Percentiles rank a stretch among this genome's conserved stretches.
phyloP scores from a whole-genome alignment of 53 echinoderm and acorn worm genomes.

The Paracentrotus lividus region DNA sequence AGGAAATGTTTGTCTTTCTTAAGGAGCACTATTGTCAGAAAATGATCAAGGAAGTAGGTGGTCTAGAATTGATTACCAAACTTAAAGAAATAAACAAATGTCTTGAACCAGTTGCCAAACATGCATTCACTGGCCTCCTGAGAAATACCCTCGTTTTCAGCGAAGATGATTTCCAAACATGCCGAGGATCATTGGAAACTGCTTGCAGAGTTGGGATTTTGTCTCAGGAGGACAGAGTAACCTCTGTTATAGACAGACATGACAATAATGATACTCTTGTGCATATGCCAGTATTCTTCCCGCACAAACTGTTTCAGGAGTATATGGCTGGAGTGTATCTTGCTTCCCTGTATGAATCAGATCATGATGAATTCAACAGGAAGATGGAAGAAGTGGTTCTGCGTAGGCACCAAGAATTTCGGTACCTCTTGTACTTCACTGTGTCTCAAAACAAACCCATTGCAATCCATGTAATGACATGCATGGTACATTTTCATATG shows the following conservation, averaged over 20 bases:
- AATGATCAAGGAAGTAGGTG: not conserved
- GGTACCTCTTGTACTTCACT: constrained; percentile 23
- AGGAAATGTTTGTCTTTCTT: not conserved
- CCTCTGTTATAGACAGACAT: too few relatives aligned
- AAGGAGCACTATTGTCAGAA: not conserved
- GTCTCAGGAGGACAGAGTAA: not conserved
- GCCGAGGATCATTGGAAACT: not conserved
- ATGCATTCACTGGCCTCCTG: not conserved
- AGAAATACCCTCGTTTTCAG: not conserved
- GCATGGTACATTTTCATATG: not conserved
- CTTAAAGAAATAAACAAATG: not conserved
- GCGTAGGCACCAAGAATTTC: not conserved
- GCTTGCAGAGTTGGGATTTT: constrained; percentile 13
- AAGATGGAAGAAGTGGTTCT: not conserved
- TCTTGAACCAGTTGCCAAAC: not conserved
- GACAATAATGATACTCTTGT: too few relatives aligned
- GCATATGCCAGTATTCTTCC: not conserved
- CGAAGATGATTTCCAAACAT: not conserved
- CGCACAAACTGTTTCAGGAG: too few relatives aligned
- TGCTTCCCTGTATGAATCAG: constrained; percentile 46
- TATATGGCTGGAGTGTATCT: constrained; percentile 42
- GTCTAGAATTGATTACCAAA: too few relatives aligned
- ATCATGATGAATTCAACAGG: not conserved
- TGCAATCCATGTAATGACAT: too few relatives aligned
- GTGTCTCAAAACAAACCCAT: not conserved